Evolutionary conservation across 2,888 invertebrate species (phyloP).

Genomic region (Plagodis pulveraria): DNA sequence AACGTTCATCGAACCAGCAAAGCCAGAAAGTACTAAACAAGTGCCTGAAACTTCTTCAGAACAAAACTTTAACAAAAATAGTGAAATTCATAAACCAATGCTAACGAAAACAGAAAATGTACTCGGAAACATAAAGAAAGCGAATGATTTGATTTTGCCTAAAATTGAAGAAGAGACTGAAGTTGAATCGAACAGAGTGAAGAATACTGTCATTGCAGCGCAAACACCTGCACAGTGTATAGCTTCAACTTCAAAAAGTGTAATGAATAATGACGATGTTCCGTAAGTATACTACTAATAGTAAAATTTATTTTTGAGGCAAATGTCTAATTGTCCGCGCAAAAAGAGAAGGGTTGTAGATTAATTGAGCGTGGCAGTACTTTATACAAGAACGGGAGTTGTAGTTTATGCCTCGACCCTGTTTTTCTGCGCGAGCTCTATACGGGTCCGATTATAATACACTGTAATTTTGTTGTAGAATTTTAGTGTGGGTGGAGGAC

Average conservation of each 20-base stretch:
- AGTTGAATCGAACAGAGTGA: slow-evolving; percentile 13
- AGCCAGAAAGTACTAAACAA: not conserved
- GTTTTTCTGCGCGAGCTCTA: too few relatives aligned
- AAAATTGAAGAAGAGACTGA: slow-evolving; percentile 16
- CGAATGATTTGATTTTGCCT: slow-evolving; percentile 1
- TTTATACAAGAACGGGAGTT: too few relatives aligned
- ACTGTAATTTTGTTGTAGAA: slow-evolving; percentile 79
- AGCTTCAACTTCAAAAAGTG: slow-evolving; percentile 41
- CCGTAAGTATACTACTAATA: slow-evolving; percentile 55
- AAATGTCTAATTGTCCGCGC: too few relatives aligned
- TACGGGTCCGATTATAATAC: too few relatives aligned
- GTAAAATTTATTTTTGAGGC: too few relatives aligned
- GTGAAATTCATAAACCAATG: slow-evolving; percentile 2
- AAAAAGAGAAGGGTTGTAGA: too few relatives aligned
- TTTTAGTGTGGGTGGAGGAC: slow-evolving; percentile 93
- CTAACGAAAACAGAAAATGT: slow-evolving; percentile 2
- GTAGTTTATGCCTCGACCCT: too few relatives aligned
- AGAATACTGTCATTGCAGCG: slow-evolving; percentile 18
- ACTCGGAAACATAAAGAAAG: not conserved
- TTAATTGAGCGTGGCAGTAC: too few relatives aligned
- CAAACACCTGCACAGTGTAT: slow-evolving; percentile 13
- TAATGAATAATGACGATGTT: slow-evolving; percentile 36
- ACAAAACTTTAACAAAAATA: not conserved
- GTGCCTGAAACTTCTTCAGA: slow-evolving; percentile 1
- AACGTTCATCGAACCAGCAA: slow-evolving; percentile 1